phyloP scores from a whole-genome alignment of 2,888 invertebrate genomes.

The Pteria penguin region DNA sequence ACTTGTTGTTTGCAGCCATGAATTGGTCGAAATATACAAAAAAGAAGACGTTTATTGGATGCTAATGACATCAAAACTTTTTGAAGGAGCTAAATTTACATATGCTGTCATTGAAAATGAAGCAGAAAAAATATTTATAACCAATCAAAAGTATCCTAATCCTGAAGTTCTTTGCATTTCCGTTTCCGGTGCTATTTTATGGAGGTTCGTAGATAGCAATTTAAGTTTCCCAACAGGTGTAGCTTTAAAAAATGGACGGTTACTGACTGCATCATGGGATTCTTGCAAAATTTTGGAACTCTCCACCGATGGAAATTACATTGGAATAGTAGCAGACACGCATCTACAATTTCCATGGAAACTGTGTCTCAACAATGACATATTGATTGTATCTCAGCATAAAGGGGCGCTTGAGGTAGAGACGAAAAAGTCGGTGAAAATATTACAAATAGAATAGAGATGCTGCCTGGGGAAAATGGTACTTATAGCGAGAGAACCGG shows the following conservation, averaged over 20 bases:
- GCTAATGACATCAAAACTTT: conserved; percentile 12
- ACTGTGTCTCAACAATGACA: conserved; percentile 3
- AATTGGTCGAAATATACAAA: conserved; percentile 19
- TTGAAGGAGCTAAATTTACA: conserved; percentile 27
- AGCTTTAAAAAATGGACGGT: neutral
- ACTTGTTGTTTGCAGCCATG: conserved; percentile 24
- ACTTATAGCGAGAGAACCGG: too few species aligned
- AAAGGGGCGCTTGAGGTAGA: conserved; percentile 19
- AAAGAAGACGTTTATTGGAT: conserved; percentile 32
- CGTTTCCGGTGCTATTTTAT: conserved; percentile 24
- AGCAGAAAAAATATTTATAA: conserved; percentile 31
- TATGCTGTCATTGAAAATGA: conserved; percentile 22
- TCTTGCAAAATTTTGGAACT: conserved; percentile 19
- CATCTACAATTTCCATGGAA: conserved; percentile 31
- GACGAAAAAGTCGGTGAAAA: conserved; percentile 20
- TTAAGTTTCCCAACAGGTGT: conserved; percentile 29
- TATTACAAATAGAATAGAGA: too few species aligned
- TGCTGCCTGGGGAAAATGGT: too few species aligned
- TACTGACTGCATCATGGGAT: conserved; percentile 37
- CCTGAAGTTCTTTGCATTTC: conserved; percentile 27
- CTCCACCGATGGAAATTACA: conserved; percentile 9
- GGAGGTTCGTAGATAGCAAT: conserved; percentile 29
- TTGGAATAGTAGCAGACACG: conserved; percentile 7
- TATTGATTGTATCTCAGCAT: conserved; percentile 27
- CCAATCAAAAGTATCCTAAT: conserved; percentile 35